A percentile compares a stretch with the other conserved stretches of the same genome.
These are phyloP conservation scores for Heliconius congener DNA, from an alignment of 1,140 invertebrate species.

Conservation along the genomic window DNA sequence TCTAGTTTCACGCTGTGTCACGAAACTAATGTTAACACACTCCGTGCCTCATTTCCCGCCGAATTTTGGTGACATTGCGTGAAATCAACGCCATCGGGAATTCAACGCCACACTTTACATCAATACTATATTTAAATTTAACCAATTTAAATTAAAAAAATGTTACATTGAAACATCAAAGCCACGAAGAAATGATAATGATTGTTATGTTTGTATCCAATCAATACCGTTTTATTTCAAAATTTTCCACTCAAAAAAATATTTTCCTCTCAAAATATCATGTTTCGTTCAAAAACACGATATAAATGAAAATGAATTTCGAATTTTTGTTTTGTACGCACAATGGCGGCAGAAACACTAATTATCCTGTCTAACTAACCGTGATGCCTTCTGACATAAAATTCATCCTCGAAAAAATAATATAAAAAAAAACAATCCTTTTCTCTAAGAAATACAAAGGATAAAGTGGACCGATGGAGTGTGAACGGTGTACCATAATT, in stretches of 20 bases:
- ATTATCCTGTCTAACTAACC: conserved; percentile 72
- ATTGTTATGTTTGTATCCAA: neutral
- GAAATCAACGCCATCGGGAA: too few relatives aligned
- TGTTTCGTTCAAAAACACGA: neutral
- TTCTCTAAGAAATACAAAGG: conserved; percentile 74
- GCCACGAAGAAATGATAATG: neutral
- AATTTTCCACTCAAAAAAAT: conserved; percentile 11
- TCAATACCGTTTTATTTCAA: neutral
- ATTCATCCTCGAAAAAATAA: conserved; percentile 52
- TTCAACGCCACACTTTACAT: too few relatives aligned
- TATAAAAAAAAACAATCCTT: conserved; percentile 66
- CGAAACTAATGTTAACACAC: too few relatives aligned
- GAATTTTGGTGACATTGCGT: too few relatives aligned
- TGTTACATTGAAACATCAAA: neutral
- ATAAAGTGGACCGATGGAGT: conserved; percentile 70
- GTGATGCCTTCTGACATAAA: conserved; percentile 65
- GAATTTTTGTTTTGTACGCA: conserved; percentile 27
- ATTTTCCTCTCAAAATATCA: neutral
- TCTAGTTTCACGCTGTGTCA: too few relatives aligned
- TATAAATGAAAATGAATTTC: conserved; percentile 14
- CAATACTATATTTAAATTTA: too few relatives aligned
- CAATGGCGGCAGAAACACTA: conserved; percentile 50
- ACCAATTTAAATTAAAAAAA: too few relatives aligned
- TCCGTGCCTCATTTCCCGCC: too few relatives aligned
- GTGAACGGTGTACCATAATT: conserved; percentile 73